A percentile compares a stretch with the other conserved stretches of the same genome.
Evolutionary conservation across 2,113 vertebrate species (phyloP).

Genomic region (Atractosteus spatula): DNA sequence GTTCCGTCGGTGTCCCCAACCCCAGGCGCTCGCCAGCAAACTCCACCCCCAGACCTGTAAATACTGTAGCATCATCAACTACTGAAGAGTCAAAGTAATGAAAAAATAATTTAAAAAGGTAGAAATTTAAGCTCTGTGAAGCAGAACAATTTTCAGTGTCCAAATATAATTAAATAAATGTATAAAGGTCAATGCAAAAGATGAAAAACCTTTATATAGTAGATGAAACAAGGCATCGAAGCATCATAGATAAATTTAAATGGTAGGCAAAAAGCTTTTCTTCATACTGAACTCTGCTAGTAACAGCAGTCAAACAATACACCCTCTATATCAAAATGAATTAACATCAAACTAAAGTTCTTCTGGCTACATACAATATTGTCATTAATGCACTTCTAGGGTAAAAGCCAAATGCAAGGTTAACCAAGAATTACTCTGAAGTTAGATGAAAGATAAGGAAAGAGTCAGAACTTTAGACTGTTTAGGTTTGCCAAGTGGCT

Average conservation of each 20-base stretch:
- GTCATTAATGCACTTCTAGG: constrained; percentile 7
- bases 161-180: too few relatives aligned
- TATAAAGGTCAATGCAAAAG: too few relatives aligned
- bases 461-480: too few relatives aligned
- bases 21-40: too few relatives aligned
- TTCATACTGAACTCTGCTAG: not conserved
- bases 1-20: too few relatives aligned
- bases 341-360: constrained; percentile 8
- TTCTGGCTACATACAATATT: constrained; percentile 1
- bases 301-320: not conserved
- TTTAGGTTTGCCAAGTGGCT: too few relatives aligned
- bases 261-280: constrained; percentile 16
- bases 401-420: constrained; percentile 20
- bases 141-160: too few relatives aligned
- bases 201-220: not conserved
- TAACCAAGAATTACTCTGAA: constrained; percentile 12
- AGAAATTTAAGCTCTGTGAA: too few relatives aligned
- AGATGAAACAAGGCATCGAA: not conserved
- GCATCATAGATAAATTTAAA: constrained; percentile 28
- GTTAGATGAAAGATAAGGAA: constrained; percentile 5
- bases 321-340: constrained; percentile 10
- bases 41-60: too few relatives aligned
- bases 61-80: too few relatives aligned
- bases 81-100: too few relatives aligned
- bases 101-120: too few relatives aligned